A percentile compares a stretch with the other conserved stretches of the same genome.
Conservation (phyloP, 2,888 invertebrate genomes). For the Rhamnusium bicolor region DNA sequence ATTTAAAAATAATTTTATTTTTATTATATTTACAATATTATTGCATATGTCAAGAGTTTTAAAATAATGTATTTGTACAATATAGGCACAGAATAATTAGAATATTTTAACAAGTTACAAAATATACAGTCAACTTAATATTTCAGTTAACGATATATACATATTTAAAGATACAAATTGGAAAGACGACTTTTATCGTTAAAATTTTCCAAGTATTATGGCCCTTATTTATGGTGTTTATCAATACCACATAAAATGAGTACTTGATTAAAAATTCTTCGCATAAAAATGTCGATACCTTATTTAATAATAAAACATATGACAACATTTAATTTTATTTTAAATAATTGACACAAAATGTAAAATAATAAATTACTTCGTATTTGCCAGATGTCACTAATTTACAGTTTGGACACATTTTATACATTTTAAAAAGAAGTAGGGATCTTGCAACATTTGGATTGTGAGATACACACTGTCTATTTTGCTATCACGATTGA, state of each 20-base stretch:
- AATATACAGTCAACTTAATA: neutral
- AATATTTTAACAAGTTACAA: constrained; percentile 4
- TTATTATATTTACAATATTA: constrained; percentile 19
- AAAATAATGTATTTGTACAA: constrained; percentile 19
- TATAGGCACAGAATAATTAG: neutral
- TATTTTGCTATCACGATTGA: too few species aligned
- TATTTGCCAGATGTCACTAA: neutral
- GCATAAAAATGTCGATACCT: neutral
- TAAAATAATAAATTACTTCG: neutral
- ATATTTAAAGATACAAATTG: neutral
- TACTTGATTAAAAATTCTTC: neutral
- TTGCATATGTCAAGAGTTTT: constrained; percentile 10
- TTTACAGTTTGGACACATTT: too few species aligned
- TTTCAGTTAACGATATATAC: neutral
- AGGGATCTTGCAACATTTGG: too few species aligned
- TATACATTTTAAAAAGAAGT: too few species aligned
- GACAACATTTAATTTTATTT: neutral
- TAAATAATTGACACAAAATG: neutral
- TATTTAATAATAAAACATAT: constrained; percentile 2
- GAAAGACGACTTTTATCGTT: neutral
- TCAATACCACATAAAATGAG: neutral
- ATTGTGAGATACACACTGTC: too few species aligned
- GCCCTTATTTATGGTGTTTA: neutral
- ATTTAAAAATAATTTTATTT: constrained; percentile 17
- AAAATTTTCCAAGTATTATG: constrained; percentile 3